These are phyloP conservation scores for Pogoniulus pusillus DNA, from an alignment of 2,797 vertebrate species.

Conservation along the genomic window DNA sequence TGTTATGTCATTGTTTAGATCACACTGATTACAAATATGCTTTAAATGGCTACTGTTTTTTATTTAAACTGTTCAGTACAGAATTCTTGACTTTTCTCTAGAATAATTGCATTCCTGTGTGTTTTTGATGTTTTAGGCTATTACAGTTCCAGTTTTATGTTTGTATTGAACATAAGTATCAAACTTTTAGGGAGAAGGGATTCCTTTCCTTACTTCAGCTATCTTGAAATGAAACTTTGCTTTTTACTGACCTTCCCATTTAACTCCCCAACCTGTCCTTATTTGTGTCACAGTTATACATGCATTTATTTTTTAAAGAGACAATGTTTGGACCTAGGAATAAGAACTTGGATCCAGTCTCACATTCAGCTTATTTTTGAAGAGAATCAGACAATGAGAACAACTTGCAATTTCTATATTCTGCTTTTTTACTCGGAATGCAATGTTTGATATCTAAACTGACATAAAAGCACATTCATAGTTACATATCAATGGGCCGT, in stretches of 20 bases:
- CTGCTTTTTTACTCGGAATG: background rate
- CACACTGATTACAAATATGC: background rate
- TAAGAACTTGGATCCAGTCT: background rate
- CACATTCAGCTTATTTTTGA: background rate
- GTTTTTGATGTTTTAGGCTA: background rate
- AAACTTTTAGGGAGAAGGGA: background rate
- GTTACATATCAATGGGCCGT: background rate
- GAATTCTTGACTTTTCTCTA: background rate
- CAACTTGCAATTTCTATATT: background rate
- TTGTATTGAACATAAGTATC: background rate
- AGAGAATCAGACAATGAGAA: too few species aligned
- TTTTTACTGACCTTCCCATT: accelerated
- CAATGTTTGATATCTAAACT: background rate
- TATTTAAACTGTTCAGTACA: background rate
- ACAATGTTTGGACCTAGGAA: background rate
- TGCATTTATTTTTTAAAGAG: background rate
- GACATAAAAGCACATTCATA: background rate
- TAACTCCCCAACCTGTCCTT: background rate
- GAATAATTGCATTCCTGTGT: background rate
- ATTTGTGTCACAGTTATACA: background rate
- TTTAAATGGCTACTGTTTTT: background rate
- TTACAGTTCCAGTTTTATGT: background rate
- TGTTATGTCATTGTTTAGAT: background rate
- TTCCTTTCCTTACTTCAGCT: background rate
- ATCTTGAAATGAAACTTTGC: background rate